These are phyloP conservation scores for Drosophila mayri DNA, from an alignment of 1,140 invertebrate genomes.

Conservation along the genomic window DNA sequence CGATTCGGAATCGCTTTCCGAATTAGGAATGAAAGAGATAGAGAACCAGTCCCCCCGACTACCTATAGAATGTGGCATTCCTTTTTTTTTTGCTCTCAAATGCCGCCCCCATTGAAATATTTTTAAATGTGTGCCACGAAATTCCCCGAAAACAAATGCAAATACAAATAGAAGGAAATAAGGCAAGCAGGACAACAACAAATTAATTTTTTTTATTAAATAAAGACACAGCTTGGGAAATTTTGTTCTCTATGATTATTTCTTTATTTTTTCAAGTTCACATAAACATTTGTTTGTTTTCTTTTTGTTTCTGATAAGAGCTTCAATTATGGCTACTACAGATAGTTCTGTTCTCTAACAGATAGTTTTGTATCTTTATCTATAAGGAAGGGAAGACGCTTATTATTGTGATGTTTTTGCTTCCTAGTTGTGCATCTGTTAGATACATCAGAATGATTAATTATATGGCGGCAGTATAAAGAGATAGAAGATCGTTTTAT, in stretches of 20 bases:
- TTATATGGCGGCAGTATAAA: not conserved
- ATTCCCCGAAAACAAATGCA: conserved; percentile 29
- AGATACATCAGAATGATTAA: conserved; percentile 17
- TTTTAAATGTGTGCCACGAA: conserved; percentile 60
- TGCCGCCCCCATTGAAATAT: conserved; percentile 43
- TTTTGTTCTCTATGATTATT: not conserved
- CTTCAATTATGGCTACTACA: conserved; percentile 30
- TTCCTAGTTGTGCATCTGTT: conserved; percentile 18
- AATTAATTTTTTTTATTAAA: conserved; percentile 34
- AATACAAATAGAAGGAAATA: conserved; percentile 1
- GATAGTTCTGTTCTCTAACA: not conserved
- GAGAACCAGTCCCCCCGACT: not conserved
- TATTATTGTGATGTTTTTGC: conserved; percentile 22
- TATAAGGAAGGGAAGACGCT: conserved; percentile 6
- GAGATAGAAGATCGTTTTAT: not conserved
- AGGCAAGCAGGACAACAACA: conserved; percentile 1
- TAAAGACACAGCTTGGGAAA: conserved; percentile 8
- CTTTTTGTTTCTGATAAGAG: conserved; percentile 23
- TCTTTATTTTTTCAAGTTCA: conserved; percentile 31
- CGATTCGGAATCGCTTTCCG: conserved; percentile 26
- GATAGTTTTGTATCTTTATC: conserved; percentile 33
- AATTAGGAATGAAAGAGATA: conserved; percentile 31
- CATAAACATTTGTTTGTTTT: conserved; percentile 17
- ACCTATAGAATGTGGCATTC: conserved; percentile 12
- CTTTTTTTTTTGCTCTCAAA: conserved; percentile 13